Evolutionary conservation across 64 coral and sea anemone species (phyloP), one percentile per base, ranked within the genome.

Genomic region (Catalaphyllia jardinei): DNA sequence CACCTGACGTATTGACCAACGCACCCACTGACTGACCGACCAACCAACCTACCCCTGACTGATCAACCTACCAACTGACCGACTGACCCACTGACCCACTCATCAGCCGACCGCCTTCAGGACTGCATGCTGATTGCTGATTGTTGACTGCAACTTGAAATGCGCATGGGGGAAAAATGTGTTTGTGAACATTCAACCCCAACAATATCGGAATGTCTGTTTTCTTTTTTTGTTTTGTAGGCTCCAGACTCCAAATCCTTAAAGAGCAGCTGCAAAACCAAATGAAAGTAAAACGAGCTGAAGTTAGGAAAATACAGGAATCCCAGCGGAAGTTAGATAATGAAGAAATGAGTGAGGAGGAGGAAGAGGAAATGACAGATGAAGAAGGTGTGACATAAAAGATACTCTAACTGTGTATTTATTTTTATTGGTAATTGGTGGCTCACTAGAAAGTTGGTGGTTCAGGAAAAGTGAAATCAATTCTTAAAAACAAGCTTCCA

Each of bases 261-360:
- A 99, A 99, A 29, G 88, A 95, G 77, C 77, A 95, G 60, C 74
- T 99, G 27, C 89, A 99, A 84, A 77, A 73, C 25, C 93, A 95
- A 57, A 99, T 99, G 91, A 99, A 88, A 93, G 28, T 80, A n/a
- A 88, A 95, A 19, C 81, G 97, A 86, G 97, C 93, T 50, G 88
- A 93, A 69, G 42, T 69, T 22, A 83, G 97, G 29, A 91, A 93
- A 80, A 93, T 93, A 50, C 94, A 95, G 74, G 97, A 99, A 85
- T 93, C 91, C 33, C 91, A 93, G 67, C 49, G 94, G 18, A 93
- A 88, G 79, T 79, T 99, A 62, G 97, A 99, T 35, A 93, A 99
- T 81, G 97, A 99, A 89, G 97, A 99, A 75, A 38, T 99, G n/a
- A 99, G 97, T 91, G 97, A 95, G 11, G 96, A 98, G 65, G 96